phyloP scores from a whole-genome alignment of 92 coral and sea anemone species.

The Palythoa grandiflora region DNA sequence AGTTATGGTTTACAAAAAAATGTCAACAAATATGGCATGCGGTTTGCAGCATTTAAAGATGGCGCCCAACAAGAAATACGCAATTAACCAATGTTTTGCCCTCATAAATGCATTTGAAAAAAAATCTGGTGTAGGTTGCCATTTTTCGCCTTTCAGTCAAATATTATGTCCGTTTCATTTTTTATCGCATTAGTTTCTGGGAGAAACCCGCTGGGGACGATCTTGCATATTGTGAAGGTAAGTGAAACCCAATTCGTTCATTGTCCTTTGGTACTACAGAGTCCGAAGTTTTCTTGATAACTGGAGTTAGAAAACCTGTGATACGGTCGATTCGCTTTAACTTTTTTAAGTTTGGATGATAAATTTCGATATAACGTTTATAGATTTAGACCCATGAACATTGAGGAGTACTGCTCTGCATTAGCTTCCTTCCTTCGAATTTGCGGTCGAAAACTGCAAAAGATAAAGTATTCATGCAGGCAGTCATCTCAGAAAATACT shows the following conservation, averaged over 20 bases:
- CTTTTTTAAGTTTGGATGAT: conserved; percentile 29
- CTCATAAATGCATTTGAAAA: conserved; percentile 2
- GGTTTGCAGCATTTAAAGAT: conserved; percentile 23
- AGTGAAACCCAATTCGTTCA: conserved; percentile 13
- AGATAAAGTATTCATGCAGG: conserved; percentile 15
- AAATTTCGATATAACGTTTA: conserved; percentile 24
- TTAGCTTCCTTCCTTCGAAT: conserved; percentile 10
- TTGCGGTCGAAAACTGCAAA: conserved; percentile 23
- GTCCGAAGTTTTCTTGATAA: conserved; percentile 13
- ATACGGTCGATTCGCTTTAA: conserved; percentile 6
- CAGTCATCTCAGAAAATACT: conserved; percentile 18
- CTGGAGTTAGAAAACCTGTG: not conserved
- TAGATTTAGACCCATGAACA: conserved; percentile 20
- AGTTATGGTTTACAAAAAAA: conserved; percentile 10
- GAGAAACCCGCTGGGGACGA: conserved; percentile 24
- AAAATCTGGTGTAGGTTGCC: not conserved
- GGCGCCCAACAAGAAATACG: conserved; percentile 22
- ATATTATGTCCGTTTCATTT: not conserved
- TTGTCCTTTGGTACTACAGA: conserved; percentile 4
- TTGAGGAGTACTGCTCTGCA: conserved; percentile 32
- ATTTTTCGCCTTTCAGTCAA: conserved; percentile 1
- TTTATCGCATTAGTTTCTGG: conserved; percentile 5
- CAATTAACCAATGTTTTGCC: not conserved
- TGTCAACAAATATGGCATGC: conserved; percentile 25
- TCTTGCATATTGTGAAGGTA: conserved; percentile 5